Evolutionary conservation across 2,888 invertebrate genomes (phyloP).

Genomic region (Drosophila niveifrons): DNA sequence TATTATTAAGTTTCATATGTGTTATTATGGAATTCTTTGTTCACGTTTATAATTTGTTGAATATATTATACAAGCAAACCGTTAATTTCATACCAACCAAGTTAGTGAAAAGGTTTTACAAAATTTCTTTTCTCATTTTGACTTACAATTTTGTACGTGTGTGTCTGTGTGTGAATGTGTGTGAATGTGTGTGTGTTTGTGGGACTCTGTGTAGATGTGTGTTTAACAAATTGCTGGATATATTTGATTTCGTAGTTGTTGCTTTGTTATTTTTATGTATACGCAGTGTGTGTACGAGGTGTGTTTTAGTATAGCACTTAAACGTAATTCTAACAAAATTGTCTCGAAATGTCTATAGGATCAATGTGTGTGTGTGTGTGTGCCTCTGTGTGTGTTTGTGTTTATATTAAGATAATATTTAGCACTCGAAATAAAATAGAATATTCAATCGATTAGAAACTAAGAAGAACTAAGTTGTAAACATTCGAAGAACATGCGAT

Average conservation of each 20-base stretch:
- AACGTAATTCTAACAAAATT: slow-evolving; percentile 44
- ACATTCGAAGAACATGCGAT: slow-evolving; percentile 71
- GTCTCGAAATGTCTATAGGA: slow-evolving; percentile 13
- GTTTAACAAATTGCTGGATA: slow-evolving; percentile 38
- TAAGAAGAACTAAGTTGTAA: slow-evolving; percentile 38
- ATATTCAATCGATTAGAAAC: slow-evolving; percentile 4
- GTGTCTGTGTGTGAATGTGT: slow-evolving; percentile 16
- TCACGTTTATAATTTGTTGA: slow-evolving; percentile 32
- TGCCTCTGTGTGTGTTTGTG: slow-evolving; percentile 26
- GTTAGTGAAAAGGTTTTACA: slow-evolving; percentile 65
- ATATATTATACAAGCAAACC: slow-evolving; percentile 79
- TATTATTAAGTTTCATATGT: slow-evolving; percentile 54
- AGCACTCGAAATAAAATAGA: slow-evolving; percentile 34
- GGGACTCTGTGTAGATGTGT: background rate
- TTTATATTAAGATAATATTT: slow-evolving; percentile 46
- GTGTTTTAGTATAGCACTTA: slow-evolving; percentile 42
- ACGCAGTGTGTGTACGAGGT: slow-evolving; percentile 16
- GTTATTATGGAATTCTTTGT: slow-evolving; percentile 49
- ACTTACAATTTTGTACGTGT: slow-evolving; percentile 31
- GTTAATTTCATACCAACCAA: slow-evolving; percentile 77
- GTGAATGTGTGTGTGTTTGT: slow-evolving; percentile 2
- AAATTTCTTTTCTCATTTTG: slow-evolving; percentile 40
- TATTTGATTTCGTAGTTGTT: slow-evolving; percentile 19
- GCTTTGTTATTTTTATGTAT: slow-evolving; percentile 42
- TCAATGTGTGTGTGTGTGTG: slow-evolving; percentile 22